Evolutionary conservation across 2,888 invertebrate genomes (phyloP), one percentile per base, ranked within the genome.

Genomic region (Nephrocerus scutellatus): DNA sequence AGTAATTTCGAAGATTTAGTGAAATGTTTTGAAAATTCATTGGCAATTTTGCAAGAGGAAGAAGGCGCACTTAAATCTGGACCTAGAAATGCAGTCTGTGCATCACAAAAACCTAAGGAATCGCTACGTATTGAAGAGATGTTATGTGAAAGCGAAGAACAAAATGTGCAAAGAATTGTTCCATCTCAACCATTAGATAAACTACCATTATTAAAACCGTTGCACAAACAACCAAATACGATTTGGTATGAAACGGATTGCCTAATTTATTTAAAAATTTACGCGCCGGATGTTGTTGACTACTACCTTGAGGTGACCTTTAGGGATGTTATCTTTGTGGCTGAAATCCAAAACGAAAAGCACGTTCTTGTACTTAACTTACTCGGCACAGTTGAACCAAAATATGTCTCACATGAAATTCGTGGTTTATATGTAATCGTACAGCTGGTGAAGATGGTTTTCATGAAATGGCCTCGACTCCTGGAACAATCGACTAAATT

Each of bases 211-310:
- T 31, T 59, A 5, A 51, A 38, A 29, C 21, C 45, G 3, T 41
- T 51, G 9, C 34, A 53, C 34, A 55, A 55, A 43, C 50, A 50
- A 9, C 60, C 59, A 10, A 30, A 36, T 9, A 54, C 56, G 23
- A 47, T 45, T 15, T 60, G 60, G 60, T 53, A 55, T 24, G 53
- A 60, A 39, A 54, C 57, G 10, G 53, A 59, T 44, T 54, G 44
- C 21, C 37, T 58, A 24, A 54, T 60, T 19, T 53, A 44, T 42
- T 21, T 60, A 18, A 46, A 50, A 6, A 59, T 59, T 21, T 23
- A 42, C 41, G 55, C 57, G 1, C 54, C 56, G 6, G 57, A 59
- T 40, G 43, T 58, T n/a, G 18, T 26, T 2, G 53, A 56, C 10
- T 60, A 59, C 30, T 43, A 46, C 10, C 41, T 60, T 4, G 50